Base-by-base conservation (phyloP, 35 echinoderm and acorn worm species). In the Diadema setosum region DNA sequence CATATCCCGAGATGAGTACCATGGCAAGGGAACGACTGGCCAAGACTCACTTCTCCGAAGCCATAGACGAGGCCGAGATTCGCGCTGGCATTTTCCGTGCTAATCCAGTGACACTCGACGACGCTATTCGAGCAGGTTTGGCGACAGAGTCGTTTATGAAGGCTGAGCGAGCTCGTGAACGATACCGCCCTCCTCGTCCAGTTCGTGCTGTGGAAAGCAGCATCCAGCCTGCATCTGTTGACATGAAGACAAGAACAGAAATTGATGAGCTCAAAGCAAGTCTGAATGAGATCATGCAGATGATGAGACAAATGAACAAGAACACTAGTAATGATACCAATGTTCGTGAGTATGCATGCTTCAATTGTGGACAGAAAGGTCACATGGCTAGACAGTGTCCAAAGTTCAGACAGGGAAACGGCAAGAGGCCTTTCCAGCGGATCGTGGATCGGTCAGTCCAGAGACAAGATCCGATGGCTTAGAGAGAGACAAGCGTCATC, bases 21-120 rank as follows among this genome's bases (percentile, higher is more conserved):
- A 58, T 82, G 4, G 50, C 37, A 4, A 39, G 75, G 24, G 87
- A 89, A 27, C 31, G 73, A 5, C 56, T 89, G 18, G 74, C 87
- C 3, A 81, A 80, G 58, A 57, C 74, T 16, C 87, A 89, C 45
- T 89, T 89, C 41, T 58, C 42, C 8, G 87, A 89, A 18, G 87
- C 87, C 12, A 45, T 89, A 12, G 46, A 81, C 14, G 87, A 89
- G 18, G 45, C 46, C 17, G 87, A 81, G 37, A 42, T 89, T n/a
- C 16, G 87, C 6, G 87, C n/a, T 34, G 75, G 50, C 17, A 70
- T 89, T 8, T 89, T 82, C 30, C 46, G 55, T 46, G 87, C 75
- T 5, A 7, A 35, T n/a, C 75, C 87, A 2, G 34, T 4, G 4
- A 89, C 87, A 11, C 50, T 89, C 17, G 75, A 89, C 37, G 87